These are phyloP conservation scores for Hydrocynus forskahlii DNA, from an alignment of 2,797 vertebrate genomes.

Conservation along the genomic window DNA sequence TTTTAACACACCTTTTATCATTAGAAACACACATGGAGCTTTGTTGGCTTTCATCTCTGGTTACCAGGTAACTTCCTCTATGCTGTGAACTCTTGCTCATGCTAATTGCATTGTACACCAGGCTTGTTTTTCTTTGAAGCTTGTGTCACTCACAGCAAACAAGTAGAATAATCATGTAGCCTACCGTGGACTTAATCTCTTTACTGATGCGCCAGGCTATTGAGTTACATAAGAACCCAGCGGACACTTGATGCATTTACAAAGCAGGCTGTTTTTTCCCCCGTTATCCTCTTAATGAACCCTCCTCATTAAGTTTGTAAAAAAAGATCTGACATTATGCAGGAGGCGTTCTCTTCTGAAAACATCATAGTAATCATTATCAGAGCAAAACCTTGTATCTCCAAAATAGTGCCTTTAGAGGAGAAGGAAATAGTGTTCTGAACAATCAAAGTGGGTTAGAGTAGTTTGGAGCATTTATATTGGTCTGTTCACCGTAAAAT, in stretches of 20 bases:
- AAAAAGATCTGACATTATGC: no score
- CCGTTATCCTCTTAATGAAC: not conserved
- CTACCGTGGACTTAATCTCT: not conserved
- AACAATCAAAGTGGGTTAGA: no score
- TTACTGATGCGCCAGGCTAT: slow-evolving; percentile 1
- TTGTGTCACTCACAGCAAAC: slow-evolving; percentile 38
- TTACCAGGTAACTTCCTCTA: slow-evolving; percentile 48
- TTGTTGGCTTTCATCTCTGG: slow-evolving; percentile 53
- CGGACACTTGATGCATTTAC: not conserved
- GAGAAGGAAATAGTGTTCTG: no score
- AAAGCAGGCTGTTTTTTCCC: not conserved
- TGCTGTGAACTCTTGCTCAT: slow-evolving; percentile 36
- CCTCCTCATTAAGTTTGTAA: not conserved
- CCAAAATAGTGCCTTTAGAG: no score
- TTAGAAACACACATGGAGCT: not conserved
- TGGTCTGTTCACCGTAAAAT: no score
- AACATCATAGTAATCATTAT: not conserved
- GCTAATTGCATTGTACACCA: slow-evolving; percentile 46
- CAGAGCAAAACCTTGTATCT: no score
- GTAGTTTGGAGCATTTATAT: no score
- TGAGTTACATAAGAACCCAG: not conserved
- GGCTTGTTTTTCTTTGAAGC: slow-evolving; percentile 58
- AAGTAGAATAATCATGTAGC: slow-evolving; percentile 14
- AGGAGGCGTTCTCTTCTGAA: not conserved
- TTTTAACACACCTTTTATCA: slow-evolving; percentile 14